These are phyloP conservation scores for Meandrusa payeni DNA, from an alignment of 2,888 invertebrate genomes.

Conservation along the genomic window DNA sequence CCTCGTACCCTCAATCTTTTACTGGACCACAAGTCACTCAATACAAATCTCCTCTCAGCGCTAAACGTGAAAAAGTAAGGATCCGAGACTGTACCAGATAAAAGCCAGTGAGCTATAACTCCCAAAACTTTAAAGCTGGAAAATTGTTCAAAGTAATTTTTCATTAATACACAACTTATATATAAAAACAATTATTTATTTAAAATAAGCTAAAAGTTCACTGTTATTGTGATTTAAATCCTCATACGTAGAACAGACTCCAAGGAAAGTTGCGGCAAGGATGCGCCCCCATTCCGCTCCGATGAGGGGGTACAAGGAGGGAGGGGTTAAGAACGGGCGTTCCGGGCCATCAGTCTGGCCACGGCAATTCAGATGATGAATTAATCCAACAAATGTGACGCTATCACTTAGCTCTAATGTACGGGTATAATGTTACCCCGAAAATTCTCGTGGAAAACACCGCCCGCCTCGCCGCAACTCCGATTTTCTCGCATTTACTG, in stretches of 20 bases:
- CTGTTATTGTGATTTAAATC: conserved; percentile 48
- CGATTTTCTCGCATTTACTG: conserved; percentile 5
- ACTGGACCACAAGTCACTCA: too few species aligned
- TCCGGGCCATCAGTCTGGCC: conserved; percentile 79
- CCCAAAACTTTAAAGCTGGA: too few species aligned
- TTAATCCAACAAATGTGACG: conserved; percentile 81
- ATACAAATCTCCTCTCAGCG: too few species aligned
- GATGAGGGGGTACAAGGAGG: conserved; percentile 30
- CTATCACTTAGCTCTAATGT: conserved; percentile 81
- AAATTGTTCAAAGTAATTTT: too few species aligned
- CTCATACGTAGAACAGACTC: conserved; percentile 55
- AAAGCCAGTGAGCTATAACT: too few species aligned
- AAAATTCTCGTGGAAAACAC: conserved; percentile 54
- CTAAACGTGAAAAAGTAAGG: too few species aligned
- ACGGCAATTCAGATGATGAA: conserved; percentile 81
- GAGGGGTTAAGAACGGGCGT: conserved; percentile 49
- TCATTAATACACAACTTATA: too few species aligned
- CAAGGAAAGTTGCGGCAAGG: conserved; percentile 45
- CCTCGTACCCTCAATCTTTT: too few species aligned
- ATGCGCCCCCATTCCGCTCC: conserved; percentile 36
- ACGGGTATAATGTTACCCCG: conserved; percentile 78
- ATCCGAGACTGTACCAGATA: too few species aligned
- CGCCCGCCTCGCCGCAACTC: conserved; percentile 6
- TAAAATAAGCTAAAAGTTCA: neutral
- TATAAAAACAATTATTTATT: too few species aligned